Base-by-base conservation (phyloP, 2,888 invertebrate species). In the Drosophila cracens region DNA sequence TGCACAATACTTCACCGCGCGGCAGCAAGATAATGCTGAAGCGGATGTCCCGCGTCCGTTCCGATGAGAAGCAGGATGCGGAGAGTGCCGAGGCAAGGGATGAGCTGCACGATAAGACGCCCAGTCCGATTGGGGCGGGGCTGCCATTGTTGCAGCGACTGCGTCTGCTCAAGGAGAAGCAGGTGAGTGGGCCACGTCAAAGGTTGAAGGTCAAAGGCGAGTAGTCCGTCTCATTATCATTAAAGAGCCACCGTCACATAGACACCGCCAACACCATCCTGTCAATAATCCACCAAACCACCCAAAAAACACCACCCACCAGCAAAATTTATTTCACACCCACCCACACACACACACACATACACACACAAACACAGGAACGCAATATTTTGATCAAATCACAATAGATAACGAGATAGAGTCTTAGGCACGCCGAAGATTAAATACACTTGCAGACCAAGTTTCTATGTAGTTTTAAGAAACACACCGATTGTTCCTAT, bases 141-240 rank as follows among this genome's bases (percentile, higher is more conserved):
- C 93, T 97, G 62, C 98, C 97, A 0, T 93, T 98, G 33, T 93
- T 98, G 11, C 95, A 97, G 49, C 94, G 97, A 67, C 93, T 98
- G 59, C 96, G 97, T 87, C 93, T 97, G 51, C 94, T 98, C 0
- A 97, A 97, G 92, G 97, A 98, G 92, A 97, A 97, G 92, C 97
- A 97, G 93, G 96, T 96, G 83, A 92, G 90, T 93, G 56, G 25
- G 29, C 21, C 13, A n/a, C 25, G 4, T 46, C 25, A 46, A 25
- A 25, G 46, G 46, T 25, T 25, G 21, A 70, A 34, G 21, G 57
- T 38, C 56, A n/a, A 27, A 58, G 27, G 43, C 52, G 31, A 33
- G 21, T 49, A 40, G 18, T 34, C 49, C 54, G 68, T 51, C 46
- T 58, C 74, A 70, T 31, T 40, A 49, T 48, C 63, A 65, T 68